Evolutionary conservation across 2,888 invertebrate genomes (phyloP).

Genomic region (Platynereis dumerilii): DNA sequence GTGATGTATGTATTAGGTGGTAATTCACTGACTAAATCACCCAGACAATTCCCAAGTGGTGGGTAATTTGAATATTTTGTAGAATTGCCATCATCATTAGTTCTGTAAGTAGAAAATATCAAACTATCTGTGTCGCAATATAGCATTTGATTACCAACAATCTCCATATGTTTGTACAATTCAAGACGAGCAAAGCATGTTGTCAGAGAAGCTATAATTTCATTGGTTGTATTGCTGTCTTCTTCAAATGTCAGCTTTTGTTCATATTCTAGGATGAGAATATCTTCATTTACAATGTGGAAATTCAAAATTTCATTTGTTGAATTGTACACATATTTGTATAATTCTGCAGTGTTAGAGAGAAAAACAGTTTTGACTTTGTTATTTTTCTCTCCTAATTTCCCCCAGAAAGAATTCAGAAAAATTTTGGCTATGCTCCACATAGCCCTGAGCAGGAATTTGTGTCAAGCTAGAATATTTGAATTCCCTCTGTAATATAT

Average conservation of each 20-base stretch:
- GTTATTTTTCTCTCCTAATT: constrained; percentile 1
- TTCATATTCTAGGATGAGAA: not conserved
- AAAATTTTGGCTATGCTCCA: constrained; percentile 4
- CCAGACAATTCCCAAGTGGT: not conserved
- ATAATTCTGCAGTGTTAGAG: not conserved
- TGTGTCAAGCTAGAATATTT: too few relatives aligned
- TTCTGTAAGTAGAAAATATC: not conserved
- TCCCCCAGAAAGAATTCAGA: constrained; percentile 35
- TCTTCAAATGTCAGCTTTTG: not conserved
- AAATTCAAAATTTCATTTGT: not conserved
- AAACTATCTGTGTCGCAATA: constrained; percentile 19
- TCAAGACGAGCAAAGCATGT: constrained; percentile 15
- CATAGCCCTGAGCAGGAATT: too few relatives aligned
- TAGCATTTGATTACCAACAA: constrained; percentile 29
- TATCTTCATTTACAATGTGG: constrained; percentile 7
- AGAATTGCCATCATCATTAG: not conserved
- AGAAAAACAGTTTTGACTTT: constrained; percentile 6
- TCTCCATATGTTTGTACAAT: constrained; percentile 41
- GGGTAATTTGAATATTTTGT: too few relatives aligned
- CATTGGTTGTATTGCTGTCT: not conserved
- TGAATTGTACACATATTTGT: not conserved
- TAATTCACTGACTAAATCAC: constrained; percentile 7
- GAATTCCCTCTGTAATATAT: too few relatives aligned
- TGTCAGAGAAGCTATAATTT: constrained; percentile 9
- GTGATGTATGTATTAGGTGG: constrained; percentile 54